These are phyloP conservation scores for Isoperla grammatica DNA, from an alignment of 2,888 invertebrate species.

Conservation along the genomic window DNA sequence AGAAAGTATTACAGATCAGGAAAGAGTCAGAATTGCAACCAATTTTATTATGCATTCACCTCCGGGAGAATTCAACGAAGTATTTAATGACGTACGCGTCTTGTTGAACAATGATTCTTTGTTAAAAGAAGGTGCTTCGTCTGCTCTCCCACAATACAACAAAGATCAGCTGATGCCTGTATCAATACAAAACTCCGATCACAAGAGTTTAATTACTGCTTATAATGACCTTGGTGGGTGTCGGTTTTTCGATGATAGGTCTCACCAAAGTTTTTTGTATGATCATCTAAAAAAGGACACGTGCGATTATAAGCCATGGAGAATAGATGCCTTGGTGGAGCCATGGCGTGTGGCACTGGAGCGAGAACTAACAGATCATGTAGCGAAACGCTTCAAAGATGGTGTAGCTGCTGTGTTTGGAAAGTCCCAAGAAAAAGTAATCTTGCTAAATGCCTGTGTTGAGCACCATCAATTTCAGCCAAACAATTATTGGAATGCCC, in stretches of 20 bases:
- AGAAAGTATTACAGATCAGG: conserved; percentile 78
- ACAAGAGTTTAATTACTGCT: conserved; percentile 89
- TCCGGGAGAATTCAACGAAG: conserved; percentile 99
- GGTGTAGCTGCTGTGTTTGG: conserved; percentile 66
- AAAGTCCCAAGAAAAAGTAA: conserved; percentile 53
- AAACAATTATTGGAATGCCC: conserved; percentile 94
- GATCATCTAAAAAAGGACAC: conserved; percentile 97
- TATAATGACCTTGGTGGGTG: conserved; percentile 94
- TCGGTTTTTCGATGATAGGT: conserved; percentile 91
- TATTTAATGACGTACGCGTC: conserved; percentile 93
- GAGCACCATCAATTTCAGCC: conserved; percentile 99
- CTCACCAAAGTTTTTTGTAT: conserved; percentile 92
- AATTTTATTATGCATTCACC: conserved; percentile 98
- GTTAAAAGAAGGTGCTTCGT: conserved; percentile 89
- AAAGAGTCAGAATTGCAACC: conserved; percentile 94
- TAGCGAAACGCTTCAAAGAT: conserved; percentile 89
- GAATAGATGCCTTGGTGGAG: conserved; percentile 69
- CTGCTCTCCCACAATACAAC: conserved; percentile 96
- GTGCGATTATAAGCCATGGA: conserved; percentile 65
- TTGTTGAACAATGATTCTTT: conserved; percentile 92
- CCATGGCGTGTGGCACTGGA: conserved; percentile 89
- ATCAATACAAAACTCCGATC: conserved; percentile 82
- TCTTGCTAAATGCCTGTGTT: conserved; percentile 87
- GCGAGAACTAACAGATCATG: conserved; percentile 82
- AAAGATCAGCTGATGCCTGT: conserved; percentile 99